phyloP scores from a whole-genome alignment of 2,113 vertebrate species.

The Siniperca chuatsi region DNA sequence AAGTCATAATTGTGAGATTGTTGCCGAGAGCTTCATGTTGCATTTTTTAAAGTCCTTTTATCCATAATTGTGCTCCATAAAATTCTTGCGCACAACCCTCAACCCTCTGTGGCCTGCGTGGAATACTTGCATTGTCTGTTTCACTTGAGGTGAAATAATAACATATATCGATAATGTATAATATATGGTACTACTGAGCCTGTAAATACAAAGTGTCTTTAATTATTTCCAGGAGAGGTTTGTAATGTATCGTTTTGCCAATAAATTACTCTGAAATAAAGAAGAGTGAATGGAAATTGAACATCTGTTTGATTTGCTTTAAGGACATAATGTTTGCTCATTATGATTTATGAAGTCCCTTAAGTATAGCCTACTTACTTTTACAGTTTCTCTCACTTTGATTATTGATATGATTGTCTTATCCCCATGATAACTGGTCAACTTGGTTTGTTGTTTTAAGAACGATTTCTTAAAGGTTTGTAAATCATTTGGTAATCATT shows the following conservation, averaged over 20 bases:
- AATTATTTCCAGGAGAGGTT: constrained; percentile 15
- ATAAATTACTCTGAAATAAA: constrained; percentile 16
- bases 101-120: background rate
- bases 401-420: background rate
- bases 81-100: background rate
- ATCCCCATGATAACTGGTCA: background rate
- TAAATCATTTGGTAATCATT: too few relatives aligned
- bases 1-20: background rate
- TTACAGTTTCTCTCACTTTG: background rate
- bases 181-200: background rate
- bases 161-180: background rate
- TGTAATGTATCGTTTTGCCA: constrained; percentile 14
- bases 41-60: background rate
- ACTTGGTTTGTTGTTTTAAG: too few relatives aligned
- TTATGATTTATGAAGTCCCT: background rate
- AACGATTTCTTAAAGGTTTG: too few relatives aligned
- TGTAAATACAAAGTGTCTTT: constrained; percentile 31
- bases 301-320: background rate
- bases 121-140: background rate
- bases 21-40: background rate
- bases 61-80: background rate
- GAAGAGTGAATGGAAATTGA: background rate
- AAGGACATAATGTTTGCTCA: background rate
- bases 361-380: background rate
- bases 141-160: background rate